Percentiles rank a stretch among this genome's conserved stretches.
phyloP scores from a whole-genome alignment of 2,888 invertebrate genomes.

The Synanthedon formicaeformis region DNA sequence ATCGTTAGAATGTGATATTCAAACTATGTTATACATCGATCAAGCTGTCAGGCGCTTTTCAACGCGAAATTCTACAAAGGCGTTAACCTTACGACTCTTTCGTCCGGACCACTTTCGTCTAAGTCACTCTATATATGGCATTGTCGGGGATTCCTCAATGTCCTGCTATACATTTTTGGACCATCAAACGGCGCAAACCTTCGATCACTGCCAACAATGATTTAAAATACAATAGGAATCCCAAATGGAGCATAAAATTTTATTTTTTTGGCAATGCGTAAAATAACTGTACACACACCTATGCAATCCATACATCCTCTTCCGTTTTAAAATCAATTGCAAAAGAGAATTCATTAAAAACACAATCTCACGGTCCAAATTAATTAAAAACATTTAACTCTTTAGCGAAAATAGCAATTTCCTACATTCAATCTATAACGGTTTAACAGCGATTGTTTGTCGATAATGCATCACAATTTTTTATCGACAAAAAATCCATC shows the following conservation, averaged over 20 bases:
- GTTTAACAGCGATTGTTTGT: conserved; percentile 50
- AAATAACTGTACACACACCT: not conserved
- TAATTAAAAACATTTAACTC: conserved; percentile 37
- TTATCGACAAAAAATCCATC: conserved; percentile 35
- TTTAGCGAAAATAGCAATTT: conserved; percentile 48
- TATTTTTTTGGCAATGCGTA: not conserved
- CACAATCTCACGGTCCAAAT: conserved; percentile 26
- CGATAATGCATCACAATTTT: conserved; percentile 44
- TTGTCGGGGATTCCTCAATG: conserved; percentile 23
- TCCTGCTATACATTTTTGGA: conserved; percentile 10
- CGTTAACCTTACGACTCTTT: conserved; percentile 20
- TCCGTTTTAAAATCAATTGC: conserved; percentile 14
- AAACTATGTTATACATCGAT: no score
- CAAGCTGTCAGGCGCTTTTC: not conserved
- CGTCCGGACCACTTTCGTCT: conserved; percentile 19
- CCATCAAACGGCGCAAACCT: not conserved
- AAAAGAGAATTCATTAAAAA: conserved; percentile 10
- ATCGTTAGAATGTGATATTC: no score
- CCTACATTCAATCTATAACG: conserved; percentile 58
- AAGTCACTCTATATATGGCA: conserved; percentile 25
- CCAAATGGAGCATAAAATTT: not conserved
- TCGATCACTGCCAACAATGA: conserved; percentile 5
- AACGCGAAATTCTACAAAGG: conserved; percentile 13
- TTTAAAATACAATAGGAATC: conserved; percentile 9
- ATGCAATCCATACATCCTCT: conserved; percentile 14